Percentiles rank a stretch among this genome's conserved stretches.
These are phyloP conservation scores for Cyphomyrus plagiostoma DNA, from an alignment of 2,113 vertebrate species.

Conservation along the genomic window DNA sequence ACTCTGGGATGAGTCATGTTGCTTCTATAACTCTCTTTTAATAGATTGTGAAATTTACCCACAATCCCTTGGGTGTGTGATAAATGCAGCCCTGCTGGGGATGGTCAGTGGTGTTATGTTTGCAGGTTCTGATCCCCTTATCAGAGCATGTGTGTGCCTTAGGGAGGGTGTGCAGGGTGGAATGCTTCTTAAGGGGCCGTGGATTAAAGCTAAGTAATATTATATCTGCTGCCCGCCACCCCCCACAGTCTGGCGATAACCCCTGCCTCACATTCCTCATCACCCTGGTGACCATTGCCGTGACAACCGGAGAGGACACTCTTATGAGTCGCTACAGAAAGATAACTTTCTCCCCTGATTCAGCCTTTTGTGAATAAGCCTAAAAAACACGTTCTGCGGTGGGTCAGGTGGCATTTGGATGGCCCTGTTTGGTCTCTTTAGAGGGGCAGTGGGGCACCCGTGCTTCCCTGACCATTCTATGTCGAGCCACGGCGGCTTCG, in stretches of 20 bases:
- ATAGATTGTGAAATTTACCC: conserved; percentile 12
- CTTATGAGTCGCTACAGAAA: background rate
- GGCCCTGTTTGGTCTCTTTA: background rate
- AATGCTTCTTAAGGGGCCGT: background rate
- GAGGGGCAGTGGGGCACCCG: background rate
- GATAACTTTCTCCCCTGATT: background rate
- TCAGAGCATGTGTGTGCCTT: background rate
- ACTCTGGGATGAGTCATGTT: background rate
- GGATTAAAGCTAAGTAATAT: background rate
- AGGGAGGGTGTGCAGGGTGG: background rate
- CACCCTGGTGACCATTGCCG: background rate
- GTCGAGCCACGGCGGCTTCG: background rate
- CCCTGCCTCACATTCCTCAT: background rate
- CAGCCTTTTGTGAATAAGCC: background rate
- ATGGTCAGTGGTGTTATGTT: background rate
- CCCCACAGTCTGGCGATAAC: background rate
- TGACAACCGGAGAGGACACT: background rate
- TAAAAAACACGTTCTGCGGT: background rate
- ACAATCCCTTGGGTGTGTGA: background rate
- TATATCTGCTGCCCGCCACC: background rate
- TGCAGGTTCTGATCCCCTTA: background rate
- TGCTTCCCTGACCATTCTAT: background rate
- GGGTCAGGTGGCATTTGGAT: background rate
- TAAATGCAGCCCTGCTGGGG: background rate
- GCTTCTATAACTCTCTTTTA: background rate